Evolutionary conservation across 2,888 invertebrate genomes (phyloP).

Genomic region (Augochlorella aurata): DNA sequence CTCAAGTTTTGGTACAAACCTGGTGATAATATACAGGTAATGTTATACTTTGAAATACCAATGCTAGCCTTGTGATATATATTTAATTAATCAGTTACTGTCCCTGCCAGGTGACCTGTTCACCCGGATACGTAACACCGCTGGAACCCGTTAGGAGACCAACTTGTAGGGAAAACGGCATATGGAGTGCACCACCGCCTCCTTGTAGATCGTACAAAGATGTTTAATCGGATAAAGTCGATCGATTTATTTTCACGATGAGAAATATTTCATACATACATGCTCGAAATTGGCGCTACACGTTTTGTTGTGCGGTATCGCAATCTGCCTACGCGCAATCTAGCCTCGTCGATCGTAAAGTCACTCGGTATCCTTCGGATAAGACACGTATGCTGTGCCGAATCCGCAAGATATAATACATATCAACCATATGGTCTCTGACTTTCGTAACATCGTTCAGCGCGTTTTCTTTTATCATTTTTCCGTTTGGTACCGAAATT

Average conservation of each 20-base stretch:
- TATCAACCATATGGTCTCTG: neutral
- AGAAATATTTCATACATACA: neutral
- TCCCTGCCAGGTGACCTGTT: slow-evolving; percentile 84
- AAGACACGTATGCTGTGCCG: neutral
- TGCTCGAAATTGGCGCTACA: neutral
- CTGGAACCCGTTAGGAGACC: slow-evolving; percentile 85
- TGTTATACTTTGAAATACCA: neutral
- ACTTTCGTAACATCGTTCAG: neutral
- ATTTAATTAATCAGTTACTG: neutral
- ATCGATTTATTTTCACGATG: neutral
- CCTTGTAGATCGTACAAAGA: slow-evolving; percentile 87
- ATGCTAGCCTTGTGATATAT: neutral
- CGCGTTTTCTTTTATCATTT: neutral
- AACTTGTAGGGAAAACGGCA: slow-evolving; percentile 86
- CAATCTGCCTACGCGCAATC: neutral
- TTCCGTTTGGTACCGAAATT: neutral
- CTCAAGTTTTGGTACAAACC: slow-evolving; percentile 89
- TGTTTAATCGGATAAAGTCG: slow-evolving; percentile 75
- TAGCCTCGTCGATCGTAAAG: neutral
- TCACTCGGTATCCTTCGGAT: neutral
- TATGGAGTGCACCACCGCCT: slow-evolving; percentile 87
- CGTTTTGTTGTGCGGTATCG: neutral
- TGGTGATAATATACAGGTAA: slow-evolving; percentile 86
- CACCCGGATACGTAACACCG: slow-evolving; percentile 85
- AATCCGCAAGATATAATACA: neutral